Evolutionary conservation across 2,113 vertebrate genomes (phyloP), one percentile per base, ranked within the genome.

Genomic region (Thoracochromis brauschi): DNA sequence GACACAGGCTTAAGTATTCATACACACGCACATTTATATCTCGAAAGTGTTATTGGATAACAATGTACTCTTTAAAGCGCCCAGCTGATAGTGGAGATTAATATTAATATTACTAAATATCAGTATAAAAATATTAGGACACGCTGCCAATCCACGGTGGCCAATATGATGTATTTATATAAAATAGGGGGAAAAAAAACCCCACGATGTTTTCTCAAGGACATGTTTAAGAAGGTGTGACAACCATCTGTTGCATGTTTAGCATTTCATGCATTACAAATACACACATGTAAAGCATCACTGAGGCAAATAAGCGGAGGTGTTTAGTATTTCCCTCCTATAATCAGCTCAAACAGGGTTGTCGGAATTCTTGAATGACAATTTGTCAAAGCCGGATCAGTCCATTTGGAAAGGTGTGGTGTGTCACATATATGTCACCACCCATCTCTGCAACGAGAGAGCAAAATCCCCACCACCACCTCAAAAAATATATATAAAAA

Each of bases 161-260:
- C 40, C 45, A 49, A n/a, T 51, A 8, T 31, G 21, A 1, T 4
- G 26, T 51, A 51, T 78, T 51, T n/a, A 12, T 47, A 49, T 47
- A n/a, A 78, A 78, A 51, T 8, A 47, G 58, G 29, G 24, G 0
- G 2, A 24, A 1, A 0, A 1, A 4, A 35, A 4, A 31, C 1
- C 19, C 2, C 24, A 65, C 6, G 5, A 68, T 26, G 21, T 63
- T 53, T 40, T 10, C 7, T 71, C 42, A 12, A 54, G 10, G 17
- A 85, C 16, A 24, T 83, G 29, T 8, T 90, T 51, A 38, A 68
- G 29, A 53, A 6, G 54, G 33, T 54, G 6, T 86, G 35, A 60
- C 89, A 96, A 96, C 94, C 95, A 97, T 96, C 95, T 97, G 96
- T 97, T 97, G 96, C 94, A 94, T 82, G 85, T 89, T 83, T 78